Conservation (phyloP, 1,140 invertebrate species). For the Apis florea region DNA sequence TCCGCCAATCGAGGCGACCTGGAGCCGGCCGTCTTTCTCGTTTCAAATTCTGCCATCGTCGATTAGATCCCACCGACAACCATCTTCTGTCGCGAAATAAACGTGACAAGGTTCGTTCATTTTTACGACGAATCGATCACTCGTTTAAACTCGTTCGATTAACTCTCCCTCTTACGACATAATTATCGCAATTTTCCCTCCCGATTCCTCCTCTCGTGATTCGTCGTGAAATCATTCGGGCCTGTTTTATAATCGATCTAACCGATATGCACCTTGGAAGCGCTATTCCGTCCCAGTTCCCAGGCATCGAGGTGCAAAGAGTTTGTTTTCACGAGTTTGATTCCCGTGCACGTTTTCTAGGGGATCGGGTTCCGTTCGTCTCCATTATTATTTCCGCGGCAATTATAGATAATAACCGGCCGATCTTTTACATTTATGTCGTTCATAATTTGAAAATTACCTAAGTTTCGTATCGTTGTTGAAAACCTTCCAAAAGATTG, state of each 20-base stretch:
- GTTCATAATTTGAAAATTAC: too few species aligned
- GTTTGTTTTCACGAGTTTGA: slow-evolving; percentile 11
- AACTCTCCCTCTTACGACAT: too few species aligned
- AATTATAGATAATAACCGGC: too few species aligned
- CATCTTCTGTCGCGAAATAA: too few species aligned
- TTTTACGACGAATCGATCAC: too few species aligned
- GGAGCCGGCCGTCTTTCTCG: slow-evolving; percentile 7
- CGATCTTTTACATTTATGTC: too few species aligned
- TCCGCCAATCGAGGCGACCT: slow-evolving; percentile 23
- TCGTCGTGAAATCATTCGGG: not conserved
- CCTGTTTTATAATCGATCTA: not conserved
- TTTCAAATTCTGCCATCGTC: not conserved
- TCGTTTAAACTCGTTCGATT: not conserved
- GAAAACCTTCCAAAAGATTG: too few species aligned
- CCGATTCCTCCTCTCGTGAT: not conserved
- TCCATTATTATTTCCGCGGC: not conserved
- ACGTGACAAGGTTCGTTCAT: too few species aligned
- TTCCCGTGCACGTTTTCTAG: not conserved
- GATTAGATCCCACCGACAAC: too few species aligned
- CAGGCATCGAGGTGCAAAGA: not conserved
- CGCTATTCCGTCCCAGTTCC: slow-evolving; percentile 20
- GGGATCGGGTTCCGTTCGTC: slow-evolving; percentile 1
- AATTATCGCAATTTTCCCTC: not conserved
- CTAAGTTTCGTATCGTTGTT: too few species aligned
- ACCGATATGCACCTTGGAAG: slow-evolving; percentile 16